Conservation (phyloP, 1,140 invertebrate genomes). For the Drosophila punjabiensis region DNA sequence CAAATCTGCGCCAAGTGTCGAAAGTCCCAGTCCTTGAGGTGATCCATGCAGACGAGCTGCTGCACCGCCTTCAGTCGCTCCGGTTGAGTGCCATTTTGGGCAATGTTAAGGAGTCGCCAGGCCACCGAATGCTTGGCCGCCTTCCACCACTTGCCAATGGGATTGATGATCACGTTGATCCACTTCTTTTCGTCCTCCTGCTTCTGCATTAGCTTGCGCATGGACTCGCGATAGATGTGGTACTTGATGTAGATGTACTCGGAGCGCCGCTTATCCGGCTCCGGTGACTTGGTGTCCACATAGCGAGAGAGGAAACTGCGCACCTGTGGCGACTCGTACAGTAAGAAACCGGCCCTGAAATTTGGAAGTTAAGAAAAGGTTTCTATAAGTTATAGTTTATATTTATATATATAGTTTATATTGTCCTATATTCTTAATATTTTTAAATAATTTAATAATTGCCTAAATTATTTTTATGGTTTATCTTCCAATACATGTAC, state of each 20-base stretch:
- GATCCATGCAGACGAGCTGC: slow-evolving; percentile 84
- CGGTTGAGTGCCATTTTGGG: slow-evolving; percentile 82
- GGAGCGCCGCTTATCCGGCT: slow-evolving; percentile 77
- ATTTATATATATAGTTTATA: neutral
- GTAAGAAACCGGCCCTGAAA: slow-evolving; percentile 77
- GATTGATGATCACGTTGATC: slow-evolving; percentile 84
- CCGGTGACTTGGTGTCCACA: slow-evolving; percentile 67
- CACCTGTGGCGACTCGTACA: slow-evolving; percentile 73
- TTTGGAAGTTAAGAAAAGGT: neutral
- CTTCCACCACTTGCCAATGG: slow-evolving; percentile 85
- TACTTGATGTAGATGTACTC: slow-evolving; percentile 85
- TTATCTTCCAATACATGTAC: neutral
- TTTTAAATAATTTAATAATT: neutral
- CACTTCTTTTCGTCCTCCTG: slow-evolving; percentile 84
- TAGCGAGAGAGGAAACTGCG: slow-evolving; percentile 66
- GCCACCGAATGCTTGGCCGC: slow-evolving; percentile 86
- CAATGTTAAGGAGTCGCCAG: slow-evolving; percentile 85
- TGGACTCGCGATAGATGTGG: slow-evolving; percentile 84
- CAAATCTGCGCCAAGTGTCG: slow-evolving; percentile 88
- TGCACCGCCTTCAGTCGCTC: slow-evolving; percentile 85
- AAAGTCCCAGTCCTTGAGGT: slow-evolving; percentile 87
- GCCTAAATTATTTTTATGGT: neutral
- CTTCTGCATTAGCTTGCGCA: slow-evolving; percentile 77
- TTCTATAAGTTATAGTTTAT: neutral
- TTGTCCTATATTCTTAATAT: neutral